Evolutionary conservation across 2,888 invertebrate species (phyloP).

Genomic region (Nephrotoma guestfalica): DNA sequence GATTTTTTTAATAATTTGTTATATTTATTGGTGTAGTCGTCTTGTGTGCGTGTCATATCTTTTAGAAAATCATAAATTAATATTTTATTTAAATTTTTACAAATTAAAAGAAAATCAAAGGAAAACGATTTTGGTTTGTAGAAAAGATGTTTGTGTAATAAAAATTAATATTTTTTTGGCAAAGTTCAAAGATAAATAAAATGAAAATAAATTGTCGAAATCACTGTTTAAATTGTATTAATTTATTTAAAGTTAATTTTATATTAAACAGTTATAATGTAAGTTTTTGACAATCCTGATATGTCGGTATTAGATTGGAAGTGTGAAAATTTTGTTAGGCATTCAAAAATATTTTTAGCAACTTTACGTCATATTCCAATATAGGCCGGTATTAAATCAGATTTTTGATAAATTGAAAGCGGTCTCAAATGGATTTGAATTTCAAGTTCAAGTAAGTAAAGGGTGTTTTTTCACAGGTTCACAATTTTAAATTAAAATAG

Average conservation of each 20-base stretch:
- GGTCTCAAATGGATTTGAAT: too few relatives aligned
- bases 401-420: too few relatives aligned
- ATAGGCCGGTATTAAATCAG: too few relatives aligned
- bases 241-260: neutral
- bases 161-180: neutral
- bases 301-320: too few relatives aligned
- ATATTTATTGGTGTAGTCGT: neutral
- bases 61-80: neutral
- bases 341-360: too few relatives aligned
- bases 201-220: neutral
- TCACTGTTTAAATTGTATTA: neutral
- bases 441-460: too few relatives aligned
- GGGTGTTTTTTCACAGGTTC: too few relatives aligned
- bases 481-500: too few relatives aligned
- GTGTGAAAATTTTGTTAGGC: too few relatives aligned
- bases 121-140: neutral
- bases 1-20: neutral
- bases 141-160: neutral
- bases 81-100: neutral
- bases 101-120: neutral
- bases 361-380: too few relatives aligned
- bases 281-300: neutral
- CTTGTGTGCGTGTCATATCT: neutral
- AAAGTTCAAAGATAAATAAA: neutral
- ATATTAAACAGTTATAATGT: neutral